Evolutionary conservation across 2,797 vertebrate species (phyloP).

Genomic region (Amblyopsis hoosieri): DNA sequence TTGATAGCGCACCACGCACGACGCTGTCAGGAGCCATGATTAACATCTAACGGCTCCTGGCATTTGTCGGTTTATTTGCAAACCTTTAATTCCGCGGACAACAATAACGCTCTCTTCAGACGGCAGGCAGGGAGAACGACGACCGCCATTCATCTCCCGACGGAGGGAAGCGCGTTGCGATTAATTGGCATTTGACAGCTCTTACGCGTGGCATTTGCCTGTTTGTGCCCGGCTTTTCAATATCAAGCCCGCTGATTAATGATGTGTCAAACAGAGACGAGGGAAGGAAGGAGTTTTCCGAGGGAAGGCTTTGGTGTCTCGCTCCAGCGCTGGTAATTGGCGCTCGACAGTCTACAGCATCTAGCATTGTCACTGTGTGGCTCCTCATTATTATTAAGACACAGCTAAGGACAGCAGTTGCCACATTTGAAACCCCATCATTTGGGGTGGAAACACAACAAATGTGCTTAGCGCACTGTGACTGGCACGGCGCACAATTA

Average conservation of each 20-base stretch:
- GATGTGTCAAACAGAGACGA: conserved; percentile 21
- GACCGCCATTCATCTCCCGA: conserved; percentile 38
- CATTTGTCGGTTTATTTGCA: no score
- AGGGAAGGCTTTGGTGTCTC: conserved; percentile 16
- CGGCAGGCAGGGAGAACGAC: conserved; percentile 1
- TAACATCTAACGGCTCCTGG: no score
- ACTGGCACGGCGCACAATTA: conserved; percentile 8
- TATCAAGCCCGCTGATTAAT: conserved; percentile 50
- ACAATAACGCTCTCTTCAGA: no score
- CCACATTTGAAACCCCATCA: conserved; percentile 15
- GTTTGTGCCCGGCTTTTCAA: conserved; percentile 33
- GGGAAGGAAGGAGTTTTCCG: conserved; percentile 33
- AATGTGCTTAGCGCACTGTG: background rate
- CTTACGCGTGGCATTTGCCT: conserved; percentile 48
- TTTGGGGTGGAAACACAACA: conserved; percentile 10
- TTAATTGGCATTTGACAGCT: conserved; percentile 63
- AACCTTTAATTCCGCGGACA: no score
- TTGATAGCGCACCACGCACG: no score
- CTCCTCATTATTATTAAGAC: conserved; percentile 19
- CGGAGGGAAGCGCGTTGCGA: conserved; percentile 36
- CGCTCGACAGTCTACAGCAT: conserved; percentile 26
- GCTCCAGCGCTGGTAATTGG: conserved; percentile 3
- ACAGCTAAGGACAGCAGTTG: conserved; percentile 22
- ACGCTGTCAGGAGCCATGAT: no score
- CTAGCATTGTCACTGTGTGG: background rate